Percentiles rank a stretch among this genome's conserved stretches.
Evolutionary conservation across 2,113 vertebrate genomes (phyloP).

Genomic region (Crypturellus undulatus): DNA sequence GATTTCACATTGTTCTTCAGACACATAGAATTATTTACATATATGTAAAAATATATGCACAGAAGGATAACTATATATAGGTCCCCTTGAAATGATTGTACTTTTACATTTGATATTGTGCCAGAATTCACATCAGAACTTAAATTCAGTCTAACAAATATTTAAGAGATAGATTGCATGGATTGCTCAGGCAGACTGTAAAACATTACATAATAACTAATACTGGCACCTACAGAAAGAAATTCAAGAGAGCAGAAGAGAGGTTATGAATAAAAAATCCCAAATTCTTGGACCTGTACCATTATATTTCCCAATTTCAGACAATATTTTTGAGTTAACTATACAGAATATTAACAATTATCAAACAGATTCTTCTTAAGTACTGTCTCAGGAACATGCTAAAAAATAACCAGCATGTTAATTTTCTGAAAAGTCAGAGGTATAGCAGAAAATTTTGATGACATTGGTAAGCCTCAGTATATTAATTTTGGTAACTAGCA

Average conservation of each 20-base stretch:
- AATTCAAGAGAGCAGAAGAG: neutral
- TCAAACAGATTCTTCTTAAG: rapidly evolving
- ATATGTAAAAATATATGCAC: neutral
- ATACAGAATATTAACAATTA: neutral
- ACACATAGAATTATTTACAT: neutral
- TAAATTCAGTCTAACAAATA: neutral
- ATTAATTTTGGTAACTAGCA: neutral
- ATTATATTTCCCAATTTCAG: neutral
- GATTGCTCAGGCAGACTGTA: neutral
- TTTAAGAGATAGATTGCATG: neutral
- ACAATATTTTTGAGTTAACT: neutral
- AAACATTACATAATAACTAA: neutral
- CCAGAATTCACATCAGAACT: neutral
- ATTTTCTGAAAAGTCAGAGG: neutral
- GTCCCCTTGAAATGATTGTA: rapidly evolving
- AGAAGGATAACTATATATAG: neutral
- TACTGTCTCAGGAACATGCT: neutral
- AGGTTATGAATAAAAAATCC: neutral
- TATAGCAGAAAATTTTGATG: neutral
- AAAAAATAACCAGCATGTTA: neutral
- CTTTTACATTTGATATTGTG: neutral
- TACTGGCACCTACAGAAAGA: neutral
- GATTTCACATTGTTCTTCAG: neutral
- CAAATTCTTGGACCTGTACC: neutral
- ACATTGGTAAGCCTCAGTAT: neutral